phyloP scores from a whole-genome alignment of 2,888 invertebrate species.

The Dioctria linearis region DNA sequence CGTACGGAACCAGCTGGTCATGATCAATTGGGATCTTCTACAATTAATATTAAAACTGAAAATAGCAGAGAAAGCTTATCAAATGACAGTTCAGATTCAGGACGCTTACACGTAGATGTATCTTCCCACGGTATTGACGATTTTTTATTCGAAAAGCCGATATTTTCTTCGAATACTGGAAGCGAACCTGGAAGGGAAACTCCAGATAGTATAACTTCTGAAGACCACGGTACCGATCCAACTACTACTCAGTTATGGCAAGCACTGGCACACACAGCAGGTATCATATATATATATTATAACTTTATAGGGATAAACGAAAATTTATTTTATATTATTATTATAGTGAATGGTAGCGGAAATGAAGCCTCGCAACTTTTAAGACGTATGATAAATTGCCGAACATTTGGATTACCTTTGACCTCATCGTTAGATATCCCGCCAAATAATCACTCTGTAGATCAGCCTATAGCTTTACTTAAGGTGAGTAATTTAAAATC shows the following conservation, averaged over 20 bases:
- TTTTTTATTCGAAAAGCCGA: conserved; percentile 25
- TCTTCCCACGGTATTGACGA: conserved; percentile 40
- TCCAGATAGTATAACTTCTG: conserved; percentile 69
- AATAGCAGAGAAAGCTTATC: conserved; percentile 69
- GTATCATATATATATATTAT: conserved; percentile 61
- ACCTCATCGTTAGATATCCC: conserved; percentile 70
- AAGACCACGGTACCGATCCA: conserved; percentile 69
- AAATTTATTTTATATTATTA: conserved; percentile 2
- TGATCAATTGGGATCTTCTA: conserved; percentile 41
- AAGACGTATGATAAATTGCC: conserved; percentile 82
- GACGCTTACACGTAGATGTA: conserved; percentile 78
- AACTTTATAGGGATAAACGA: not conserved
- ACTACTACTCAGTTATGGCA: conserved; percentile 71
- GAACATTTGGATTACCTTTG: conserved; percentile 81
- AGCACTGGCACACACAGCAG: conserved; percentile 70
- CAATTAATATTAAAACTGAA: conserved; percentile 57
- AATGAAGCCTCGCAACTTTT: conserved; percentile 84
- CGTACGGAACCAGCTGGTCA: conserved; percentile 41
- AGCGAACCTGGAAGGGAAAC: conserved; percentile 60
- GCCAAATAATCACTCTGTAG: conserved; percentile 63
- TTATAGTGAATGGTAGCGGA: conserved; percentile 72
- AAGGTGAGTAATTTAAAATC: conserved; percentile 63
- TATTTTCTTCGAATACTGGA: conserved; percentile 32
- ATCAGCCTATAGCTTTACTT: conserved; percentile 69
- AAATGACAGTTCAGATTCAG: conserved; percentile 78